Evolutionary conservation across 2,797 vertebrate genomes (phyloP).

Genomic region (Ptychobarbus kaznakovi): DNA sequence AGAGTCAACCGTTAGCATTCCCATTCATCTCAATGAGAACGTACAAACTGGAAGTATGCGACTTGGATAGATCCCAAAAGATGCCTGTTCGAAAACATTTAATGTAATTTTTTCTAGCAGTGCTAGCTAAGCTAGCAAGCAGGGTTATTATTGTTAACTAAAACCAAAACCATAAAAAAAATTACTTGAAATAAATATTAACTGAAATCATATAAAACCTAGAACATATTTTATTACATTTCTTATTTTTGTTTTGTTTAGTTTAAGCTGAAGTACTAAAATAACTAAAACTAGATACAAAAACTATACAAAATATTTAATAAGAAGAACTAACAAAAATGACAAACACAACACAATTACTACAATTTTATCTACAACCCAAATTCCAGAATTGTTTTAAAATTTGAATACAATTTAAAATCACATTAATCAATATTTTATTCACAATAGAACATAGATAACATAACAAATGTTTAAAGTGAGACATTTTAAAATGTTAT

Average conservation of each 20-base stretch:
- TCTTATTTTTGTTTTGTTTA: neutral
- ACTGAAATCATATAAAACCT: too few species aligned
- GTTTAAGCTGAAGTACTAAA: neutral
- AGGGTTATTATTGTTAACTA: neutral
- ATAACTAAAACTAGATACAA: neutral
- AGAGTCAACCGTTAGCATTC: neutral
- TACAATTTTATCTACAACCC: too few species aligned
- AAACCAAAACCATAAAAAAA: neutral
- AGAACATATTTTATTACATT: too few species aligned
- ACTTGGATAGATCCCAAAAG: neutral
- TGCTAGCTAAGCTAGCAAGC: neutral
- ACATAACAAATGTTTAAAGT: too few species aligned
- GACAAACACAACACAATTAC: neutral
- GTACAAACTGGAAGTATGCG: neutral
- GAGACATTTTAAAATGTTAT: too few species aligned
- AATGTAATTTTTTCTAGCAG: neutral
- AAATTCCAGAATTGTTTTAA: too few species aligned
- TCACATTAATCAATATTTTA: too few species aligned
- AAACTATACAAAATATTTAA: neutral
- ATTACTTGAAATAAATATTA: neutral
- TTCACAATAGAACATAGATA: too few species aligned
- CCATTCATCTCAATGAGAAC: neutral
- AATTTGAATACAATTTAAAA: too few species aligned
- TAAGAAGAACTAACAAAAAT: neutral
- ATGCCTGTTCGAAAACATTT: neutral